Percentiles rank a stretch among this genome's conserved stretches.
phyloP scores from a whole-genome alignment of 2,113 vertebrate species.

The Rhea pennata region DNA sequence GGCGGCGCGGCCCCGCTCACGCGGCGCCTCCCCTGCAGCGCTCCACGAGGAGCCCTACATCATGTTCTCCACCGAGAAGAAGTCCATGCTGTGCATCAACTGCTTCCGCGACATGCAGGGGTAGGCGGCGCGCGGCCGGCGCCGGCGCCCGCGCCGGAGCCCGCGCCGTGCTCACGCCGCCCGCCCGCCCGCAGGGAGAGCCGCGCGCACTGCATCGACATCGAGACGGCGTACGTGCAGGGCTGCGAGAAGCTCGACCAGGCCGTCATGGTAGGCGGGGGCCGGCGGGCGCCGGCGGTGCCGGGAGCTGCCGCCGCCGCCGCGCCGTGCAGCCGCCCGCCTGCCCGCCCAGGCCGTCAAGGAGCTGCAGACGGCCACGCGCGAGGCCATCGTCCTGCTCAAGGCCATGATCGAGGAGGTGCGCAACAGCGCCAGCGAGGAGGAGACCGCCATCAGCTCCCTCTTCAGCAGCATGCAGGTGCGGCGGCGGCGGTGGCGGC shows the following conservation, averaged over 20 bases:
- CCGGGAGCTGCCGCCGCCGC: background rate
- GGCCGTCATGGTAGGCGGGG: conserved; percentile 85
- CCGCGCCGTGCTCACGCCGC: rapidly evolving
- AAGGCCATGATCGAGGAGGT: conserved; percentile 94
- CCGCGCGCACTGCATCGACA: conserved; percentile 92
- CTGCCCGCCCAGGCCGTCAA: conserved; percentile 83
- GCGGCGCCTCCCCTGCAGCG: conserved; percentile 68
- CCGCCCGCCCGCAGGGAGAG: conserved; percentile 83
- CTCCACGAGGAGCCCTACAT: conserved; percentile 94
- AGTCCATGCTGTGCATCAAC: conserved; percentile 95
- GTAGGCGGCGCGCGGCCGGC: conserved; percentile 68
- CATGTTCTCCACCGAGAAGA: conserved; percentile 94
- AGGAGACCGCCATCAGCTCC: conserved; percentile 88
- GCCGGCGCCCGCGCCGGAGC: rapidly evolving
- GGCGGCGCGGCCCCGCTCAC: background rate
- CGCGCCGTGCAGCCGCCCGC: rapidly evolving
- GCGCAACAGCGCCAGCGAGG: conserved; percentile 86
- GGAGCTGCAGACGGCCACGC: conserved; percentile 89
- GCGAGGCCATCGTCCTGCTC: conserved; percentile 88
- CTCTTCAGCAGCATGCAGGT: conserved; percentile 93
- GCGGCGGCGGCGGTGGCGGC: background rate
- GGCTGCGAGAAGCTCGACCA: conserved; percentile 94
- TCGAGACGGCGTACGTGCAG: conserved; percentile 91
- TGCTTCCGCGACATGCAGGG: conserved; percentile 97
- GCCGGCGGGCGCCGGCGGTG: rapidly evolving